Percentiles rank a stretch among this genome's conserved stretches.
These are phyloP conservation scores for Corythucha ciliata DNA, from an alignment of 2,888 invertebrate genomes.

Conservation along the genomic window DNA sequence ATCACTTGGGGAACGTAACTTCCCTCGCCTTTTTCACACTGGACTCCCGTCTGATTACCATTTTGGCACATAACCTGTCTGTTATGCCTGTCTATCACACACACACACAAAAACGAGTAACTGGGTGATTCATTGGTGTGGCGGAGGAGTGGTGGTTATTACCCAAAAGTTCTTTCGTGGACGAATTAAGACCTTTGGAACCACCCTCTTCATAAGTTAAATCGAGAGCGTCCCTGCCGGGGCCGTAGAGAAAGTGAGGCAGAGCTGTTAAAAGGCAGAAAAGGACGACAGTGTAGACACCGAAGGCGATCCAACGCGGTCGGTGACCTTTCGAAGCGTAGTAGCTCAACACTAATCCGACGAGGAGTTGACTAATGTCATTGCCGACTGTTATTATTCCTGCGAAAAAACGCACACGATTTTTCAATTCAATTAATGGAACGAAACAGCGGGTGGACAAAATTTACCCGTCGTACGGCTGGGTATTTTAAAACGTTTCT, in stretches of 20 bases:
- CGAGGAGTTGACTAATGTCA: conserved; percentile 60
- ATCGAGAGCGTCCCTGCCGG: conserved; percentile 55
- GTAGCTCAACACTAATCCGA: conserved; percentile 56
- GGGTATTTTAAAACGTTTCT: conserved; percentile 63
- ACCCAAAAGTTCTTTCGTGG: conserved; percentile 42
- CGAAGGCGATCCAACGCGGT: conserved; percentile 61
- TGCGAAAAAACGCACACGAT: conserved; percentile 37
- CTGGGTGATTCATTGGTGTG: not conserved
- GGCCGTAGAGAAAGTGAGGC: conserved; percentile 59
- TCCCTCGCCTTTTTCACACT: conserved; percentile 45
- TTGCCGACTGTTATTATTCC: conserved; percentile 64
- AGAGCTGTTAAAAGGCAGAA: conserved; percentile 58
- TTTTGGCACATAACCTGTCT: conserved; percentile 50
- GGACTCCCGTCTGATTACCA: conserved; percentile 39
- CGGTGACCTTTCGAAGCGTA: conserved; percentile 62
- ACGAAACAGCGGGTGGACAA: not conserved
- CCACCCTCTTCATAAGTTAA: conserved; percentile 51
- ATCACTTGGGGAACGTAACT: conserved; percentile 54
- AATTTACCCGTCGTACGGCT: conserved; percentile 55
- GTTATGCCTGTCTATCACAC: conserved; percentile 43
- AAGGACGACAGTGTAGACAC: conserved; percentile 50
- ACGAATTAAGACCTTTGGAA: conserved; percentile 41
- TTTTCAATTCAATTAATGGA: not conserved
- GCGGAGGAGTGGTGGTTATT: not conserved
- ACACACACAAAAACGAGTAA: not conserved